phyloP scores from a whole-genome alignment of 2,888 invertebrate genomes.

The Branchellion lobata region DNA sequence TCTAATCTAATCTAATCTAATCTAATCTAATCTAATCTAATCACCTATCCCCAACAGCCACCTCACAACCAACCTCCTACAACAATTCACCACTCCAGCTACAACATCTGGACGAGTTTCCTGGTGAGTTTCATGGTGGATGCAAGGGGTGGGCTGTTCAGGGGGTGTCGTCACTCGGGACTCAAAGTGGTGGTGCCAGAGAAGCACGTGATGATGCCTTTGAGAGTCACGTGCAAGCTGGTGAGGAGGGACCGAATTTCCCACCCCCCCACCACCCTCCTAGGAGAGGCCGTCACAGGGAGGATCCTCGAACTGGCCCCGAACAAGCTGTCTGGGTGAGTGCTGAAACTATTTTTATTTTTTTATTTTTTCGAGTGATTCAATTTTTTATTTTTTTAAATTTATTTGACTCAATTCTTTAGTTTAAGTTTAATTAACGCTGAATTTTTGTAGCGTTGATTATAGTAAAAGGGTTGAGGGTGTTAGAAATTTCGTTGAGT shows the following conservation, averaged over 20 bases:
- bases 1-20: no score
- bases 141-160: slow-evolving; percentile 79
- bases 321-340: slow-evolving; percentile 90
- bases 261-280: slow-evolving; percentile 96
- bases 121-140: slow-evolving; percentile 99
- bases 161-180: slow-evolving; percentile 96
- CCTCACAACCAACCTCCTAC: no score
- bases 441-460: background rate
- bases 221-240: slow-evolving; percentile 95
- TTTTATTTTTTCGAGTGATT: background rate
- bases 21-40: no score
- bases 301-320: slow-evolving; percentile 95
- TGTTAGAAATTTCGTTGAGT: no score
- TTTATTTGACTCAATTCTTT: background rate
- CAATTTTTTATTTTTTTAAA: no score
- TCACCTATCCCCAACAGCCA: no score
- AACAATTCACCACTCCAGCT: no score
- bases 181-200: slow-evolving; percentile 97
- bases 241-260: slow-evolving; percentile 75
- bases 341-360: no score
- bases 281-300: slow-evolving; percentile 94
- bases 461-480: no score
- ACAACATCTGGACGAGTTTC: slow-evolving; percentile 71
- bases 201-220: slow-evolving; percentile 91
- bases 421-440: background rate